phyloP scores from a whole-genome alignment of 2,113 vertebrate species.

The Myanophis thanlyinensis region DNA sequence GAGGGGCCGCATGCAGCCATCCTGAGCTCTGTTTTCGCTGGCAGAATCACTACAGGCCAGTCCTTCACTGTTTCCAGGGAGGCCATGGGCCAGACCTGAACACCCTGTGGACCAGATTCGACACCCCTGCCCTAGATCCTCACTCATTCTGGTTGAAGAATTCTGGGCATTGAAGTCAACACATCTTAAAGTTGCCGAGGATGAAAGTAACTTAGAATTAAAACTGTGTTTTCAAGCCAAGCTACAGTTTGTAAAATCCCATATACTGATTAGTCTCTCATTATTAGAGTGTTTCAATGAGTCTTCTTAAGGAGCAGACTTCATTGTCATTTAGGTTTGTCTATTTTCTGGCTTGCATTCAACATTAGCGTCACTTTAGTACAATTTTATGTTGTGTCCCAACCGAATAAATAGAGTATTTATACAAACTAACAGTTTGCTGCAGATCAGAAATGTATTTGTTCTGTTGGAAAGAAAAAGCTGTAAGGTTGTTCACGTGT shows the following conservation, averaged over 20 bases:
- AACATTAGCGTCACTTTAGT: constrained; percentile 51
- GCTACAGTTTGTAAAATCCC: constrained; percentile 47
- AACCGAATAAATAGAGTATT: constrained; percentile 52
- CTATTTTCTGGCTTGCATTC: constrained; percentile 44
- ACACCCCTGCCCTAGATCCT: too few species aligned
- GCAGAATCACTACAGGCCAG: too few species aligned
- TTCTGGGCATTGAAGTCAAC: background rate
- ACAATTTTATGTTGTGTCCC: constrained; percentile 39
- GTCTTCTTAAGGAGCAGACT: constrained; percentile 31
- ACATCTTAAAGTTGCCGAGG: background rate
- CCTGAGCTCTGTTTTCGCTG: too few species aligned
- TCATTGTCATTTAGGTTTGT: constrained; percentile 46
- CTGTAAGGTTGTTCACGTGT: constrained; percentile 62
- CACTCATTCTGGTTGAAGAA: background rate
- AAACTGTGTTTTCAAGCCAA: constrained; percentile 41
- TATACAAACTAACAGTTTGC: constrained; percentile 61
- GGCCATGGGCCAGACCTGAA: too few species aligned
- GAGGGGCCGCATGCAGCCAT: too few species aligned
- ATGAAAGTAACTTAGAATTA: constrained; percentile 33
- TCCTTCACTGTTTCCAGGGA: too few species aligned
- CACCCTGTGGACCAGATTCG: too few species aligned
- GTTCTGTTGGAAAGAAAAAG: constrained; percentile 66
- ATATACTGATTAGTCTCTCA: constrained; percentile 45
- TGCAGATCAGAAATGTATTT: constrained; percentile 71
- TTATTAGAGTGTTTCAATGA: constrained; percentile 49